phyloP scores from a whole-genome alignment of 2,888 invertebrate genomes.

The Pteria penguin region DNA sequence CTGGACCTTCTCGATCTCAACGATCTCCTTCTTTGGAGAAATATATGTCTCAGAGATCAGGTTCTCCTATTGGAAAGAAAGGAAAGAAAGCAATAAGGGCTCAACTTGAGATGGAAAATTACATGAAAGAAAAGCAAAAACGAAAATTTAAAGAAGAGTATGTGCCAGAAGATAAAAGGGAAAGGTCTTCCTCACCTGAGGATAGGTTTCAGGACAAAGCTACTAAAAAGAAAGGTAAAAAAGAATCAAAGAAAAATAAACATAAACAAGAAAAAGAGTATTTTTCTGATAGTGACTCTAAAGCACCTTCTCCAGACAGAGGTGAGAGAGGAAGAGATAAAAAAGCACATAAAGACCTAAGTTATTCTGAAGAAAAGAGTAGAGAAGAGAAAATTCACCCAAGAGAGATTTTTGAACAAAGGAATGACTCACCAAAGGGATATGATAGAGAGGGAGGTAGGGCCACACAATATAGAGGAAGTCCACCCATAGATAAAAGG shows the following conservation, averaged over 20 bases:
- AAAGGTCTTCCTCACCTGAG: slow-evolving; percentile 30
- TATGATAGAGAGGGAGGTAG: slow-evolving; percentile 4
- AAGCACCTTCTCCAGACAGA: slow-evolving; percentile 22
- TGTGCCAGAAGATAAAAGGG: slow-evolving; percentile 26
- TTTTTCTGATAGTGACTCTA: slow-evolving; percentile 32
- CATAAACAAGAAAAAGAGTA: slow-evolving; percentile 34
- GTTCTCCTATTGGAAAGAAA: slow-evolving; percentile 55
- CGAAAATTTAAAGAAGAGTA: slow-evolving; percentile 15
- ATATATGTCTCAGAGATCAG: slow-evolving; percentile 32
- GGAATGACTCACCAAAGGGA: slow-evolving; percentile 8
- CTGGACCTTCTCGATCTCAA: slow-evolving; percentile 47
- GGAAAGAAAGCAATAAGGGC: slow-evolving; percentile 46
- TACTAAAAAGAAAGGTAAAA: slow-evolving; percentile 33
- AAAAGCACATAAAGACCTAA: slow-evolving; percentile 27
- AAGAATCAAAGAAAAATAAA: slow-evolving; percentile 31
- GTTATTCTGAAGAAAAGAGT: background rate
- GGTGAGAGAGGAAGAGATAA: slow-evolving; percentile 13
- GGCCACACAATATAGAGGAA: slow-evolving; percentile 11
- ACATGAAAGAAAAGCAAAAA: slow-evolving; percentile 32
- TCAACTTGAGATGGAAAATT: slow-evolving; percentile 14
- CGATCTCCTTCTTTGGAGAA: slow-evolving; percentile 27
- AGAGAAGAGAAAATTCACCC: slow-evolving; percentile 11
- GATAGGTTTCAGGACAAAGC: slow-evolving; percentile 7
- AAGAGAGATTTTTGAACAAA: slow-evolving; percentile 5
- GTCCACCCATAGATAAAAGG: slow-evolving; percentile 16